Evolutionary conservation across 1,140 invertebrate species (phyloP), one percentile per base, ranked within the genome.

Genomic region (Solenopsis invicta): DNA sequence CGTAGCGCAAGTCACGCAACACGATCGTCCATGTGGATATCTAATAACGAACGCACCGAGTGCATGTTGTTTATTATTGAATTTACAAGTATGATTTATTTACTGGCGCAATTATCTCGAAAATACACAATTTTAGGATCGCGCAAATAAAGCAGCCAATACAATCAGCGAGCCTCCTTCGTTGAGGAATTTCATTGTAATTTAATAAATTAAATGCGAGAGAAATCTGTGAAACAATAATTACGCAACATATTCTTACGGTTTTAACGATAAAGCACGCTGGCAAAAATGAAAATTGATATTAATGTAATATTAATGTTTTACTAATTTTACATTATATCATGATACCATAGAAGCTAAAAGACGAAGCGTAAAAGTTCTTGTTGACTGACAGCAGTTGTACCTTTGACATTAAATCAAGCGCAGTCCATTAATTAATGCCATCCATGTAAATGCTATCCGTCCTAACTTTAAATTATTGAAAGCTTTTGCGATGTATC

Each of bases 361-460:
- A 82, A 59, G 18, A n/a, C 37, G 10, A 45, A 69, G 21, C 21
- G 8, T 12, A 81, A 71, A 45, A 54, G 37, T 76, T 56, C 9
- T 45, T 77, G 56, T 62, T 78, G 45, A 34, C 45, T 66, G n/a
- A 52, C 18, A n/a, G 41, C 37, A 34, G 24, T 59, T 59, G 6
- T 34, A 69, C 8, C 12, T 71, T 29, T 82, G 67, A 16, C 37
- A 41, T 69, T 41, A 61, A 48, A 34, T 72, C 21, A 59, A 82
- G 21, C 12, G 12, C 12, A 29, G 34, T 56, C 21, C 13, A 56
- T 81, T 82, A 72, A 82, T 82, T 82, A 82, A 72, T 56, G n/a
- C 12, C 24, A 24, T n/a, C 29, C 24, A 37, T 24, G 62, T 45
- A 56, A 82, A 41, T 41, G 41, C 41, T 8, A 8, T 41, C 41